Evolutionary conservation across 2,113 vertebrate species (phyloP).

Genomic region (Gallinago jamesoni): DNA sequence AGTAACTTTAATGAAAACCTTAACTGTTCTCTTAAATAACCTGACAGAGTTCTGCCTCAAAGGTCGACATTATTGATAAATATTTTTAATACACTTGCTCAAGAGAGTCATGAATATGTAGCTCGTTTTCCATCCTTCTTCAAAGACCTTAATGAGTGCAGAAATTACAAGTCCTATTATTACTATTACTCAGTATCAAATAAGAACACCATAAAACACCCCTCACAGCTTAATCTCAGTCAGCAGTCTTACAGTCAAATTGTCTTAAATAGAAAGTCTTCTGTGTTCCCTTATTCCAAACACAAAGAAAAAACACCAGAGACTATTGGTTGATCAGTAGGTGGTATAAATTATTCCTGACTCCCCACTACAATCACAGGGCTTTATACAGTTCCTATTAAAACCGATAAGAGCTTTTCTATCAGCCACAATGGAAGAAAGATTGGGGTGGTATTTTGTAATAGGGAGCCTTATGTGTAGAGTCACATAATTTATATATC

Average conservation of each 20-base stretch:
- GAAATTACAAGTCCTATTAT: slow-evolving; percentile 46
- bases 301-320: background rate
- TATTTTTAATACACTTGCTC: slow-evolving; percentile 26
- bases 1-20: background rate
- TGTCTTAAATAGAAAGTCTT: background rate
- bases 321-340: slow-evolving; percentile 26
- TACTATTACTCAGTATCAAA: slow-evolving; percentile 10
- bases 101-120: slow-evolving; percentile 44
- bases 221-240: background rate
- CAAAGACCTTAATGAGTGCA: slow-evolving; percentile 30
- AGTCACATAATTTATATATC: slow-evolving; percentile 18
- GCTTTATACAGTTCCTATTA: slow-evolving; percentile 19
- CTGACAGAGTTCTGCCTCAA: background rate
- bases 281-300: slow-evolving; percentile 27
- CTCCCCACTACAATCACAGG: background rate
- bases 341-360: slow-evolving; percentile 37
- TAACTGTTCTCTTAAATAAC: slow-evolving; percentile 43
- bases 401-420: slow-evolving; percentile 21
- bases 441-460: background rate
- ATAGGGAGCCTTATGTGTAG: background rate
- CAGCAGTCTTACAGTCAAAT: slow-evolving; percentile 17
- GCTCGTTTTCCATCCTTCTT: slow-evolving; percentile 31
- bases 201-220: slow-evolving; percentile 11
- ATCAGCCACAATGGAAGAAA: background rate
- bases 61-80: slow-evolving; percentile 48